Base-by-base conservation (phyloP, 2,797 vertebrate species). In the Apogon hyalosoma region DNA sequence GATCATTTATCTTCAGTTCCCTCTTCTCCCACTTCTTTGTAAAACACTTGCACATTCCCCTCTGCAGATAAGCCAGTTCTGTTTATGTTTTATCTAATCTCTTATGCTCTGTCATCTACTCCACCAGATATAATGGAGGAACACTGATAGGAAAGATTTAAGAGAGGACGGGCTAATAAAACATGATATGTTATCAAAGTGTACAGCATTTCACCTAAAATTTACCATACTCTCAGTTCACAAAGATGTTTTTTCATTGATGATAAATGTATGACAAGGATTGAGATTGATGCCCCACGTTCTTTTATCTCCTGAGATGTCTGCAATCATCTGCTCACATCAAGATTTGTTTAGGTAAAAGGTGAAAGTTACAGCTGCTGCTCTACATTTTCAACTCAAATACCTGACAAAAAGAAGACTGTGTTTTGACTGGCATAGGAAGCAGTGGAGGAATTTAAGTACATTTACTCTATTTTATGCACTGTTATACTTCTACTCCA, bases 61-160 rank as follows among this genome's bases (percentile, higher is more conserved):
- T 60, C 41, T n/a, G 4, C 41, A 79, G 70, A 84, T 80, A 80
- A 80, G 53, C 11, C 47, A 36, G 16, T 58, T 63, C 40, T 63
- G 58, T 43, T 66, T 50, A 18, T 19, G 13, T 45, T 63, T 78
- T 73, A 83, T 86, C 82, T 87, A 56, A 83, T 74, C 71, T 62
- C 38, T 21, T 36, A 28, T 19, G 42, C 36, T 28, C 16, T 69
- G 64, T 74, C 77, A 36, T 83, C 39, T 6, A 9, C 48, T 56
- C 62, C 48, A 15, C 74, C 38, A 40, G 42, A 18, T 41, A n/a
- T 41, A 56, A 53, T 38, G 33, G 12, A 21, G 15, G 14, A 42
- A 13, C 10, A 21, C 18, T 19, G 63, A 84, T 77, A 74, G 48
- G 24, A 53, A 16, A 6, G 21, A 21, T 47, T 18, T 2, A 3